Evolutionary conservation across 2,888 invertebrate genomes (phyloP), one percentile per base, ranked within the genome.

Genomic region (Belgica antarctica): DNA sequence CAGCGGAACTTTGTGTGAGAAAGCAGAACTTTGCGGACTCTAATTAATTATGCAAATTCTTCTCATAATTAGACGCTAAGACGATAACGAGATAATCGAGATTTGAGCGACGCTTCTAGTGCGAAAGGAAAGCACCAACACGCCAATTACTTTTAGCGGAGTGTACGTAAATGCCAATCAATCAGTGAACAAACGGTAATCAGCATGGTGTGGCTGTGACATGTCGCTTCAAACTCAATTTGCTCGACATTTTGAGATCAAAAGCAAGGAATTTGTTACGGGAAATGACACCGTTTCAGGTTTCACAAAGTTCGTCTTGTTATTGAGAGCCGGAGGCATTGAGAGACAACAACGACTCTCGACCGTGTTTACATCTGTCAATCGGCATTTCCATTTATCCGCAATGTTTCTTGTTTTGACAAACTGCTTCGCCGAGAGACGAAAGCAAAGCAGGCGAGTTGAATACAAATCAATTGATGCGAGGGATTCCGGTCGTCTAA

Each of bases 321-420:
- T n/a, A n/a, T n/a, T n/a, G n/a, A n/a, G n/a, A n/a, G n/a, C n/a
- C n/a, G n/a, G n/a, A n/a, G n/a, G n/a, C n/a, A n/a, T n/a, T n/a
- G n/a, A n/a, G n/a, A n/a, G n/a, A n/a, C n/a, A n/a, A n/a, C n/a
- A n/a, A n/a, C n/a, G n/a, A n/a, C n/a, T n/a, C n/a, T n/a, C n/a
- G n/a, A n/a, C n/a, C n/a, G n/a, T n/a, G 41, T 41, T 41, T 41
- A 41, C 41, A n/a, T 4, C 10, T 41, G 41, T 41, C 41, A 10
- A 41, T 41, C 41, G n/a, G 12, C 41, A 41, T 41, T 41, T 15
- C n/a, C 41, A 41, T 41, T n/a, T n/a, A 15, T 41, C 41, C 41
- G 41, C 41, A 41, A 52, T 52, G 17, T 22, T 52, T 52, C 5
- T 52, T 52, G 41, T 41, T 41, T 12, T 41, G 41, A 41, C 41